Evolutionary conservation across 2,113 vertebrate species (phyloP), one percentile per base, ranked within the genome.

Genomic region (Thalassarche chlororhynchos): DNA sequence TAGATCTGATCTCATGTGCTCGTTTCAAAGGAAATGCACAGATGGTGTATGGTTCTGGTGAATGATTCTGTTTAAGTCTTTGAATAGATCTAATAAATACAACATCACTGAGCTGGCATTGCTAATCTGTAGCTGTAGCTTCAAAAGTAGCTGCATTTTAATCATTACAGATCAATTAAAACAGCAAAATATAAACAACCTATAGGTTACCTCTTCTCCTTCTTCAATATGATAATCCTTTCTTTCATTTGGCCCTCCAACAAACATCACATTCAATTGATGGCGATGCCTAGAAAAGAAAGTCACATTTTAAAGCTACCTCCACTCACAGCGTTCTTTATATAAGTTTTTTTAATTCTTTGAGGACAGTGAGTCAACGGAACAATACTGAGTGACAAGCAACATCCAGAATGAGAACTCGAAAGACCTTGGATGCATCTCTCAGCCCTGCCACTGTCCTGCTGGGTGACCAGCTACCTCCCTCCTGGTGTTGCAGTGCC

Each of bases 181-280:
- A 6, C 16, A 61, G 25, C 21, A 62, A 70, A 82, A 89, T 49
- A 61, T 32, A 66, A 85, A 74, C 28, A 65, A 10, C 3, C 6
- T 38, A 26, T n/a, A 51, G 25, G 72, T 98, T 98, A 99, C 99
- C 99, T 99, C 99, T 97, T 99, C 99, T 57, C 99, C 99, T 98
- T 99, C 99, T 97, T 99, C 99, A 44, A 99, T 99, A 82, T 99
- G 99, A 95, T 99, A 99, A 97, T 99, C 99, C 91, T 99, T 99
- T 90, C 99, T 99, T 94, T 97, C 98, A 79, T 99, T 99, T 62
- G 99, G 99, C 19, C 99, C 99, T 87, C 99, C 99, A 18, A 99
- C 99, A 96, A 99, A 99, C 99, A 99, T 99, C 96, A 99, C 93
- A 84, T 99, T 99, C 96, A 99, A 91, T 92, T 99, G 99, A 72